Percentiles rank a stretch among this genome's conserved stretches.
Conservation (phyloP, 2,113 vertebrate genomes). For the Lophochroa leadbeateri region DNA sequence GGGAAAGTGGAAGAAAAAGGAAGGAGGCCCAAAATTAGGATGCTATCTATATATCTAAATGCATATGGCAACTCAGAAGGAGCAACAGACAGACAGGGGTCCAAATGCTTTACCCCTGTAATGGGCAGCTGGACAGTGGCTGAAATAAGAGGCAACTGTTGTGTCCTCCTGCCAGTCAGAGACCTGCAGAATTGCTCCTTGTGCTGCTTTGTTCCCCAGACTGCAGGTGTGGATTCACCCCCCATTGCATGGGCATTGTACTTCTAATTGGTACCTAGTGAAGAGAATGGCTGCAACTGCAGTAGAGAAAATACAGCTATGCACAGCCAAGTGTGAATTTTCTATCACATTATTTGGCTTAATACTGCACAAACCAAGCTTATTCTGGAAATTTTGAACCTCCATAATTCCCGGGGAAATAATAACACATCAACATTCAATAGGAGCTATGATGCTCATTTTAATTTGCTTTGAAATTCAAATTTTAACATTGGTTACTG, state of each 20-base stretch:
- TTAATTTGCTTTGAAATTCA: neutral
- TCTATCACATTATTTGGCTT: neutral
- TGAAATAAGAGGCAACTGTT: neutral
- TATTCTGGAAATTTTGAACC: neutral
- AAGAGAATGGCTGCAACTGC: neutral
- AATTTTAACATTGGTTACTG: neutral
- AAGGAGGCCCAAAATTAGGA: neutral
- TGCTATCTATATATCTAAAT: neutral
- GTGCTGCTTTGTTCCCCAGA: neutral
- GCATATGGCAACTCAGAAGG: neutral
- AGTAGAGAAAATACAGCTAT: neutral
- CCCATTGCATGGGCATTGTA: accelerated
- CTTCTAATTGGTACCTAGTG: neutral
- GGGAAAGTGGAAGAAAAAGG: neutral
- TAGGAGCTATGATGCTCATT: neutral
- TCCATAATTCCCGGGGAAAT: neutral
- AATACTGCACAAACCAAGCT: neutral
- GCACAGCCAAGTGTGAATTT: neutral
- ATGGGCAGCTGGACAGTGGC: neutral
- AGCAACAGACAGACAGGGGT: neutral
- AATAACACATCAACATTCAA: accelerated
- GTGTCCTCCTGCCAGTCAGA: neutral
- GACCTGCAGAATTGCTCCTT: neutral
- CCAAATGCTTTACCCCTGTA: neutral
- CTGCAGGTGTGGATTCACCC: neutral